phyloP scores from a whole-genome alignment of 2,888 invertebrate species.

The Operophtera brumata region DNA sequence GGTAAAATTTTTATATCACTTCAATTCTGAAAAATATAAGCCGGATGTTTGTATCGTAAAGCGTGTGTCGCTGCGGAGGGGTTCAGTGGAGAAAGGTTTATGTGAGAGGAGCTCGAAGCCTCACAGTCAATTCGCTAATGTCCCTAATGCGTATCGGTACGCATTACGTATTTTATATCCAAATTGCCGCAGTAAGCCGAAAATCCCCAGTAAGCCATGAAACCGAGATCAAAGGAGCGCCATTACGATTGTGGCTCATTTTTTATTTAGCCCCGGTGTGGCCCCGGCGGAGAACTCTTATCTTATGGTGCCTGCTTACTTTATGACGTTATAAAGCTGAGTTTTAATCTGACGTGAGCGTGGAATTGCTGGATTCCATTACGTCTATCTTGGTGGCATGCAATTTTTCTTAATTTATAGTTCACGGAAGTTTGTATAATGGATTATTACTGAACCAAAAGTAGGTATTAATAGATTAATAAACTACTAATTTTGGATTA shows the following conservation, averaged over 20 bases:
- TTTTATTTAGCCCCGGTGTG: conserved; percentile 73
- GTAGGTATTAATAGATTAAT: too few species aligned
- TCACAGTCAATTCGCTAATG: conserved; percentile 71
- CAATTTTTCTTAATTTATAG: conserved; percentile 26
- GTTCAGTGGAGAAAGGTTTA: conserved; percentile 13
- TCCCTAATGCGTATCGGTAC: conserved; percentile 68
- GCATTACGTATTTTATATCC: conserved; percentile 74
- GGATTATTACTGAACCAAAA: too few species aligned
- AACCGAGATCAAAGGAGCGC: conserved; percentile 78
- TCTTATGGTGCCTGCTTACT: conserved; percentile 72
- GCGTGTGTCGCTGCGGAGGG: conserved; percentile 2
- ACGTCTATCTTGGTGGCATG: conserved; percentile 37
- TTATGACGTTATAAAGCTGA: conserved; percentile 80
- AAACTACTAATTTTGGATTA: too few species aligned
- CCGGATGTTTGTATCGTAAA: conserved; percentile 25
- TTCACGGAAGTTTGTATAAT: too few species aligned
- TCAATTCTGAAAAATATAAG: conserved; percentile 31
- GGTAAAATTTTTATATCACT: conserved; percentile 43
- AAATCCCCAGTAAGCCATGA: conserved; percentile 75
- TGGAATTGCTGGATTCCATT: conserved; percentile 59
- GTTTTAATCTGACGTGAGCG: conserved; percentile 75
- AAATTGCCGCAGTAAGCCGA: conserved; percentile 70
- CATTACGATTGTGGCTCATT: conserved; percentile 80
- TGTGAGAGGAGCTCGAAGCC: conserved; percentile 13
- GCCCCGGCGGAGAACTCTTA: conserved; percentile 64